phyloP scores from a whole-genome alignment of 2,113 vertebrate genomes.

The Semicossyphus pulcher region DNA sequence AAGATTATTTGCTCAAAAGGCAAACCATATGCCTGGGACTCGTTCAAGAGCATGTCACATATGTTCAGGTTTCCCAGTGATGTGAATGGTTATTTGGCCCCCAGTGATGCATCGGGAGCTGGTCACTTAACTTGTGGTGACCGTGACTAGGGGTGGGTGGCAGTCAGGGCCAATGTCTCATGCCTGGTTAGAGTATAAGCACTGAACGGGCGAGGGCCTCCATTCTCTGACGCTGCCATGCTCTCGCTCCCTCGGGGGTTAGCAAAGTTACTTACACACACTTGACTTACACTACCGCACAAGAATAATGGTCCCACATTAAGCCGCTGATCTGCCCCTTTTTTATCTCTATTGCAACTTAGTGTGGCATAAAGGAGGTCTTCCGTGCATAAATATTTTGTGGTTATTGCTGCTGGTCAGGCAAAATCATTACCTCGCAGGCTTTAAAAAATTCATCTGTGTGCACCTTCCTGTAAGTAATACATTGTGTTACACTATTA shows the following conservation, averaged over 20 bases:
- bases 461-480: conserved; percentile 54
- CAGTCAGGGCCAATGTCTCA: conserved; percentile 72
- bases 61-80: conserved; percentile 51
- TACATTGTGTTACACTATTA: conserved; percentile 50
- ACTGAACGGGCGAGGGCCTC: conserved; percentile 31
- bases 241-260: conserved; percentile 44
- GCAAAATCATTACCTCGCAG: conserved; percentile 42
- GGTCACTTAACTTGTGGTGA: conserved; percentile 80
- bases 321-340: conserved; percentile 55
- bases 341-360: conserved; percentile 39
- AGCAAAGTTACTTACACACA: conserved; percentile 71
- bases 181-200: conserved; percentile 70
- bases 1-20: conserved; percentile 61
- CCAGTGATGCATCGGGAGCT: conserved; percentile 61
- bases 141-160: conserved; percentile 63
- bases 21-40: conserved; percentile 53
- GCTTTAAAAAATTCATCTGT: conserved; percentile 45
- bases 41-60: conserved; percentile 64
- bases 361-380: conserved; percentile 43
- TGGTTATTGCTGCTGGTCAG: conserved; percentile 43
- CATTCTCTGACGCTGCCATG: conserved; percentile 46
- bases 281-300: conserved; percentile 66
- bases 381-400: conserved; percentile 60
- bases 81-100: conserved; percentile 62
- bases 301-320: conserved; percentile 70